A percentile compares a stretch with the other conserved stretches of the same genome.
Conservation (phyloP, 2,797 vertebrate species). For the Phrynocephalus guinanensis region DNA sequence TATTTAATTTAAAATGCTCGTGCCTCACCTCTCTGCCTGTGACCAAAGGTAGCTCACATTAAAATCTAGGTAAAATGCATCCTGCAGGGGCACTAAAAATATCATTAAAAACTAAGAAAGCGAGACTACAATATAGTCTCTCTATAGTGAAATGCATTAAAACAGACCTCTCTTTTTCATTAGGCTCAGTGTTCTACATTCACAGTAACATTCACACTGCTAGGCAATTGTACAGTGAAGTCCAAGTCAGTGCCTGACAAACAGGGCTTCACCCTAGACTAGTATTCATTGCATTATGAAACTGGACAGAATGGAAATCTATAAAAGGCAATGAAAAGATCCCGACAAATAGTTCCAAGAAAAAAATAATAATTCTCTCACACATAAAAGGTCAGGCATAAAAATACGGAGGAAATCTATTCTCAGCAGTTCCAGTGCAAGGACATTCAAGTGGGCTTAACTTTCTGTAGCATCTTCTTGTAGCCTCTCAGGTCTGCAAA, state of each 20-base stretch:
- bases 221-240: background rate
- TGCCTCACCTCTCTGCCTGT: background rate
- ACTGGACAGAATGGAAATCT: no score
- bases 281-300: background rate
- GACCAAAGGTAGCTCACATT: background rate
- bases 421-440: slow-evolving; percentile 1
- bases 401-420: background rate
- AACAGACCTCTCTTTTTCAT: background rate
- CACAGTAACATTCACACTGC: background rate
- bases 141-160: background rate
- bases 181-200: background rate
- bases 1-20: background rate
- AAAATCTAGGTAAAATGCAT: background rate
- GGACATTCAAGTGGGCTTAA: background rate
- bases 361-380: background rate
- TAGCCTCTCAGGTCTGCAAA: background rate
- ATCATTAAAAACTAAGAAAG: background rate
- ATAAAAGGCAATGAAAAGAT: background rate
- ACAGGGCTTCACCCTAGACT: background rate
- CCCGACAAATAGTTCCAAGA: background rate
- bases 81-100: background rate
- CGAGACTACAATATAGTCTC: background rate
- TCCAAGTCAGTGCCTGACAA: background rate
- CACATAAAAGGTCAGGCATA: background rate
- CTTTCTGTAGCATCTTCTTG: background rate